Percentiles rank a stretch among this genome's conserved stretches.
Evolutionary conservation across 2,888 invertebrate genomes (phyloP).

Genomic region (Drosophila siamana): DNA sequence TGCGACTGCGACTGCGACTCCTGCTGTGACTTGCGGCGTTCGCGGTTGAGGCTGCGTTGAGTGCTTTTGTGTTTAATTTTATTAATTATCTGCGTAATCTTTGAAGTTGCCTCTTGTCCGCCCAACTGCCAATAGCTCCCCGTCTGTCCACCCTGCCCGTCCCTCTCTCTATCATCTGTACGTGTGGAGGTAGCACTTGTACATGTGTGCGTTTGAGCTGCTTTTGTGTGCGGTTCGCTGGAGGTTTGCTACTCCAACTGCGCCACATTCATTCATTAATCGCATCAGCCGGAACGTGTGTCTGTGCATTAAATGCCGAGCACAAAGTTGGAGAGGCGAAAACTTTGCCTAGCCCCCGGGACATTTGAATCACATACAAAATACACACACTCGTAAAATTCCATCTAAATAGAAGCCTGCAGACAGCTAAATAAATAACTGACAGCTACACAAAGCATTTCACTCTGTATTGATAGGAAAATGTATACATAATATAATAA

Average conservation of each 20-base stretch:
- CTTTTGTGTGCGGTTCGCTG: slow-evolving; percentile 4
- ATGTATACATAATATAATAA: background rate
- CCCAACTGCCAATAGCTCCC: slow-evolving; percentile 16
- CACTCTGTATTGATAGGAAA: background rate
- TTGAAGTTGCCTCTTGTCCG: slow-evolving; percentile 57
- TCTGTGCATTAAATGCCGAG: slow-evolving; percentile 2
- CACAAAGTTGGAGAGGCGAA: slow-evolving; percentile 32
- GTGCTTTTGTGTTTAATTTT: slow-evolving; percentile 80
- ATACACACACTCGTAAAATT: slow-evolving; percentile 7
- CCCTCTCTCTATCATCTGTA: background rate
- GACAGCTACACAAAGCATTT: background rate
- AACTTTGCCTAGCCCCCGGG: slow-evolving; percentile 33
- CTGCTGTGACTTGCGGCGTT: slow-evolving; percentile 8
- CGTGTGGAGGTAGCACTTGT: background rate
- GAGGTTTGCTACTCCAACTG: slow-evolving; percentile 2
- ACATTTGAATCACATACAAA: slow-evolving; percentile 25
- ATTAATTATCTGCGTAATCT: slow-evolving; percentile 79
- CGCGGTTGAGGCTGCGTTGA: slow-evolving; percentile 43
- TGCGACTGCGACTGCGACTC: slow-evolving; percentile 2
- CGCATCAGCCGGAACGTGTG: slow-evolving; percentile 54
- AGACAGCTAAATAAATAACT: slow-evolving; percentile 5
- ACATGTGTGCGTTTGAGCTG: slow-evolving; percentile 5
- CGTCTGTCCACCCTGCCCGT: slow-evolving; percentile 2
- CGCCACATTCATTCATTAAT: slow-evolving; percentile 37
- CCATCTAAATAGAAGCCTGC: slow-evolving; percentile 9